Evolutionary conservation across 2,888 invertebrate genomes (phyloP).

Genomic region (Autographa gamma): DNA sequence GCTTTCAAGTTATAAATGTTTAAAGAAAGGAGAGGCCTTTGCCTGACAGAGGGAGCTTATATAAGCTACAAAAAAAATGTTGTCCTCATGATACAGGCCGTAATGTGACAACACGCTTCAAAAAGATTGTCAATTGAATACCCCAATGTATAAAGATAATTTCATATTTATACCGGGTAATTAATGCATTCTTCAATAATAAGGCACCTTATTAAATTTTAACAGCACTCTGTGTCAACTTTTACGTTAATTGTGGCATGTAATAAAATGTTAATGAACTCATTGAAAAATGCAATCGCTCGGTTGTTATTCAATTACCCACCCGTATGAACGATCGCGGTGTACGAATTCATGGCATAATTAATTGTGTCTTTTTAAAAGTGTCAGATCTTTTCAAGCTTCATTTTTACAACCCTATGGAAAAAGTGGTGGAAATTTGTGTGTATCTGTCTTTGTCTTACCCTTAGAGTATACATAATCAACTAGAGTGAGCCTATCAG

Average conservation of each 20-base stretch:
- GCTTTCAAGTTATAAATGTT: too few relatives aligned
- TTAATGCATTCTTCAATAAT: slow-evolving; percentile 22
- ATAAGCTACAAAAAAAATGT: too few relatives aligned
- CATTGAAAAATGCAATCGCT: slow-evolving; percentile 71
- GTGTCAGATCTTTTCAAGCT: neutral
- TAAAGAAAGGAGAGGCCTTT: too few relatives aligned
- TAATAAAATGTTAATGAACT: slow-evolving; percentile 73
- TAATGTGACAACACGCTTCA: too few relatives aligned
- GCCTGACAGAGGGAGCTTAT: too few relatives aligned
- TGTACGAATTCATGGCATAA: slow-evolving; percentile 27
- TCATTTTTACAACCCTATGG: too few relatives aligned
- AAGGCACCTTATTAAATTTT: slow-evolving; percentile 38
- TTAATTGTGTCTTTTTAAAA: slow-evolving; percentile 11
- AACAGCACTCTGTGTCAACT: slow-evolving; percentile 44
- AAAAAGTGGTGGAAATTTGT: too few relatives aligned
- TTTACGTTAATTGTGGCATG: slow-evolving; percentile 58
- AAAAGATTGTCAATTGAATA: neutral
- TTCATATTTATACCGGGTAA: slow-evolving; percentile 41
- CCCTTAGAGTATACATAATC: too few relatives aligned
- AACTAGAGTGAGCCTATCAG: too few relatives aligned
- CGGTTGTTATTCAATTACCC: slow-evolving; percentile 73
- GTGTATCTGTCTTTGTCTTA: too few relatives aligned
- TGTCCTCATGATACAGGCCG: too few relatives aligned
- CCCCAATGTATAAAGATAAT: neutral
- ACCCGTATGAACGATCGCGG: slow-evolving; percentile 63